A percentile compares a stretch with the other conserved stretches of the same genome.
phyloP scores from a whole-genome alignment of 2,113 vertebrate genomes.

The Argyrosomus japonicus region DNA sequence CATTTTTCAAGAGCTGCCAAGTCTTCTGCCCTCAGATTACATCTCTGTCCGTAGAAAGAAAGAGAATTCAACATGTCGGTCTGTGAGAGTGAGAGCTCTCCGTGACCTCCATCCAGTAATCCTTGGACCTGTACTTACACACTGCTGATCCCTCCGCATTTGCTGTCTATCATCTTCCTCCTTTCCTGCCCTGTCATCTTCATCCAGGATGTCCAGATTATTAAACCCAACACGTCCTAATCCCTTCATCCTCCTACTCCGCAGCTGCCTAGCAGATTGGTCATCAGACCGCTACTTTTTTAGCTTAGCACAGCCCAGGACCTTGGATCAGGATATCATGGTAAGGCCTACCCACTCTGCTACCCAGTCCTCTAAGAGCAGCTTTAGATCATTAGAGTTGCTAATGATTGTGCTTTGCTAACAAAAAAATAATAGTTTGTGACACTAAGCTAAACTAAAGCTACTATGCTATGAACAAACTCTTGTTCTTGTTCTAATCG shows the following conservation, averaged over 20 bases:
- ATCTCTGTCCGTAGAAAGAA: neutral
- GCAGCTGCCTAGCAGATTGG: slow-evolving; percentile 64
- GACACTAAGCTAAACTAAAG: neutral
- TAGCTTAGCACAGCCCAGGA: slow-evolving; percentile 29
- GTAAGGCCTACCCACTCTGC: slow-evolving; percentile 36
- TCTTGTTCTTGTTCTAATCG: neutral
- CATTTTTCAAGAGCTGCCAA: slow-evolving; percentile 34
- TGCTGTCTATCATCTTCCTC: slow-evolving; percentile 64
- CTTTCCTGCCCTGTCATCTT: slow-evolving; percentile 62
- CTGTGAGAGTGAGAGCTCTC: slow-evolving; percentile 41
- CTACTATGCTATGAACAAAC: neutral
- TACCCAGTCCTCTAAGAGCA: slow-evolving; percentile 38
- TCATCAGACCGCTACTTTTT: slow-evolving; percentile 63
- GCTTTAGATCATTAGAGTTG: slow-evolving; percentile 24
- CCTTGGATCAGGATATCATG: slow-evolving; percentile 43
- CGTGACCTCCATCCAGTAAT: slow-evolving; percentile 72
- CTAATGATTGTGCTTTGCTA: slow-evolving; percentile 32
- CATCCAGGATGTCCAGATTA: slow-evolving; percentile 67
- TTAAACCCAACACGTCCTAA: slow-evolving; percentile 73
- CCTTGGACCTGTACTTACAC: slow-evolving; percentile 70
- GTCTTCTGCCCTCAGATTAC: slow-evolving; percentile 31
- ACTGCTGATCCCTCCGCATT: slow-evolving; percentile 71
- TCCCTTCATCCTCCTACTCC: slow-evolving; percentile 67
- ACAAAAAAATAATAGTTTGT: slow-evolving; percentile 4
- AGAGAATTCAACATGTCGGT: neutral